Conservation (phyloP, 2,888 invertebrate species). For the Lasius platythorax region DNA sequence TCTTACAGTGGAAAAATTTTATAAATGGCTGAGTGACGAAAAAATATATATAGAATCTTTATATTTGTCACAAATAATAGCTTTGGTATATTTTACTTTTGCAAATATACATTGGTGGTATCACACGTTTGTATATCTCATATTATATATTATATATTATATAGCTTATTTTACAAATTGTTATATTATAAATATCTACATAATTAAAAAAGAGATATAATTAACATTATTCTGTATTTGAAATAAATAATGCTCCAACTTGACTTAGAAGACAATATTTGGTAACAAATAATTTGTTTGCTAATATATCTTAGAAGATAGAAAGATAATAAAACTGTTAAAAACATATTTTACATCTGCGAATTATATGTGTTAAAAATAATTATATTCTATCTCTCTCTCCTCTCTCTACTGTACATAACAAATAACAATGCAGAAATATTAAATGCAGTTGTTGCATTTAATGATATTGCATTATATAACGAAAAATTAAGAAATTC, state of each 20-base stretch:
- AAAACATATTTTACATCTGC: neutral
- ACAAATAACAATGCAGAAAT: neutral
- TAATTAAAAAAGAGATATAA: neutral
- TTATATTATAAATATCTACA: neutral
- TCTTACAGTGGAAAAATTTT: neutral
- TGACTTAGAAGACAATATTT: neutral
- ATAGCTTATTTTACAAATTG: neutral
- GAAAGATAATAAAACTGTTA: neutral
- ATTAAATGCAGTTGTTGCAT: neutral
- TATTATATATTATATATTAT: neutral
- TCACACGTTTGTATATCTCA: neutral
- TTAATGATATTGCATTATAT: neutral
- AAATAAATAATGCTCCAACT: neutral
- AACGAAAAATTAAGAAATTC: neutral
- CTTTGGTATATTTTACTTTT: slow-evolving; percentile 11
- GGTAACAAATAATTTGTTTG: neutral
- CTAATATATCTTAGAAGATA: neutral
- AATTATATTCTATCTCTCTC: neutral
- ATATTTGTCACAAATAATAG: neutral
- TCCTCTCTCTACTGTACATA: neutral
- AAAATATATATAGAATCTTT: neutral
- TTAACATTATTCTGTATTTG: neutral
- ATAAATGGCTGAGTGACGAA: neutral
- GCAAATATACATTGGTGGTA: slow-evolving; percentile 11
- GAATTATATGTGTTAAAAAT: neutral